Percentiles rank a stretch among this genome's conserved stretches.
These are phyloP conservation scores for Lithodes maja DNA, from an alignment of 2,888 invertebrate genomes.

Conservation along the genomic window DNA sequence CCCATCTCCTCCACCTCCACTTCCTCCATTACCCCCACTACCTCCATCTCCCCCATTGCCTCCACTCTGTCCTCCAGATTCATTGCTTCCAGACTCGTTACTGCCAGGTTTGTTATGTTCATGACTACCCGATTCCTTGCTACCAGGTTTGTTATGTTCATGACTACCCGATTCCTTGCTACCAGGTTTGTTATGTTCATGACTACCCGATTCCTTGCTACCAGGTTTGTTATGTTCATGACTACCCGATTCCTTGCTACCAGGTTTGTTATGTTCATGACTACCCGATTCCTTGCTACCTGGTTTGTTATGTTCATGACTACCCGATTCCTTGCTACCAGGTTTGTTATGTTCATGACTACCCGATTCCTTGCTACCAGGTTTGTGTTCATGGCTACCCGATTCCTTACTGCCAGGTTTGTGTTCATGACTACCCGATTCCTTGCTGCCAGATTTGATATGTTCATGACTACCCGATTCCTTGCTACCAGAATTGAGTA, in stretches of 20 bases:
- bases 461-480: slow-evolving; percentile 5
- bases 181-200: slow-evolving; percentile 6
- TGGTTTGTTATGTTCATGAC: slow-evolving; percentile 1
- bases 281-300: slow-evolving; percentile 35
- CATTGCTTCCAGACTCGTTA: slow-evolving; percentile 26
- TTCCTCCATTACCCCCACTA: background rate
- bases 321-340: slow-evolving; percentile 13
- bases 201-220: slow-evolving; percentile 22
- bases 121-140: slow-evolving; percentile 30
- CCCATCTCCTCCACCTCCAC: slow-evolving; percentile 4
- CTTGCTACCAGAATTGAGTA: slow-evolving; percentile 8
- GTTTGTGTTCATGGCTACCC: background rate
- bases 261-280: slow-evolving; percentile 7
- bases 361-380: slow-evolving; percentile 18
- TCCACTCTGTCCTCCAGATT: slow-evolving; percentile 22
- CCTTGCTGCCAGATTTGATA: slow-evolving; percentile 24
- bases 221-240: slow-evolving; percentile 6
- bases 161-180: slow-evolving; percentile 24
- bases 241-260: slow-evolving; percentile 27
- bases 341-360: background rate
- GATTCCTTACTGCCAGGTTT: background rate
- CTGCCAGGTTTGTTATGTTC: slow-evolving; percentile 21
- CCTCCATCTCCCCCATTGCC: background rate
- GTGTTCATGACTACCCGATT: slow-evolving; percentile 7
- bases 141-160: slow-evolving; percentile 11